Evolutionary conservation across 2,888 invertebrate genomes (phyloP), one percentile per base, ranked within the genome.

Genomic region (Timema cristinae): DNA sequence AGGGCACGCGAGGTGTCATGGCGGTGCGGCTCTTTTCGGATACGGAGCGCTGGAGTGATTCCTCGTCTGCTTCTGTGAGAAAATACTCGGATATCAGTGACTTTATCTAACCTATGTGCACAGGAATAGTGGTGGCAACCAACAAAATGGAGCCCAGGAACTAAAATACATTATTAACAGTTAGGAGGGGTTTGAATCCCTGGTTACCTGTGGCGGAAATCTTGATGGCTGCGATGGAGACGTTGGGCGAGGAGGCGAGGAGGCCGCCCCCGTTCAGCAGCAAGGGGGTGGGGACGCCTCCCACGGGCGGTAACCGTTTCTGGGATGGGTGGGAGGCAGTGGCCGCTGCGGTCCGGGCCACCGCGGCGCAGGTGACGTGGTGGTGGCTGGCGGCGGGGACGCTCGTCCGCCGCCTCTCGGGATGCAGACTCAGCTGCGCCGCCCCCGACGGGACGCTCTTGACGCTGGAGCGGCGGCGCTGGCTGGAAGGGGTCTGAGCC

Each of bases 21-120:
- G 54, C 54, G 47, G 59, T 50, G 5, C 63, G 32, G 63, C 63
- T 88, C 78, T 88, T 88, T 79, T 88, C 85, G 16, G 85, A 84
- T 48, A 84, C 84, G 66, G 85, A 84, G 13, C 84, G 81, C 73
- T 85, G 84, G 66, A 85, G 52, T 50, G 48, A 16, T 32, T 16
- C 52, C 66, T 66, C 66, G 51, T 16, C 51, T 13, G 47, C 16
- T 7, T 50, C 67, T 50, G 67, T n/a, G 48, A 66, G 15, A 5
- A 49, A n/a, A 15, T n/a, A 51, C 8, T 67, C n/a, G 6, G 0
- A 59, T 10, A 59, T 8, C n/a, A 59, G 16, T 7, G 59, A 59
- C 11, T 10, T 7, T 13, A 15, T 48, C 16, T 68, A 70, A 10
- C 71, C 48, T 50, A 48, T 51, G 52, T 7, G 15, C 61, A 61